These are phyloP conservation scores for Leucopsar rothschildi DNA, from an alignment of 2,113 vertebrate genomes.

Conservation along the genomic window DNA sequence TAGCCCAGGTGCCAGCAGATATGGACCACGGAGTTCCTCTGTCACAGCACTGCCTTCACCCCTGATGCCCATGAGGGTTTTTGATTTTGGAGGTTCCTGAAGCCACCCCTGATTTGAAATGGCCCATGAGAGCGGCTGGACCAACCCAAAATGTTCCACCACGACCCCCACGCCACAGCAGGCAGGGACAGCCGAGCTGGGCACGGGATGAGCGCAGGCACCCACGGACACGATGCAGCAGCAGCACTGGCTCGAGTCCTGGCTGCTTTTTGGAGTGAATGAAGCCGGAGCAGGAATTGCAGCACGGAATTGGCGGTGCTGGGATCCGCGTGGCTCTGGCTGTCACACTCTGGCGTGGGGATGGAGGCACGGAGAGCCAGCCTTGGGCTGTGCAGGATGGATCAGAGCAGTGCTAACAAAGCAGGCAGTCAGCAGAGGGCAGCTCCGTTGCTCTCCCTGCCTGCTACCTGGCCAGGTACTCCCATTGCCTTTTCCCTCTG, in stretches of 20 bases:
- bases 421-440: conserved; percentile 33
- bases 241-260: background rate
- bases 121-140: background rate
- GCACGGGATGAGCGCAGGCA: accelerated
- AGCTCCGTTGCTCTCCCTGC: background rate
- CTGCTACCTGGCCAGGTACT: conserved; percentile 8
- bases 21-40: accelerated
- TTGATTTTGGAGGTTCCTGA: background rate
- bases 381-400: background rate
- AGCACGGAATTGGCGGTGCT: accelerated
- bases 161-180: accelerated
- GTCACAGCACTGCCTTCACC: accelerated
- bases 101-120: accelerated
- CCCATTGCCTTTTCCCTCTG: background rate
- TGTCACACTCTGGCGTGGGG: background rate
- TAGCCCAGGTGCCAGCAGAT: background rate
- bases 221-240: background rate
- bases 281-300: background rate
- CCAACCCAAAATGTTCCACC: accelerated
- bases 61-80: accelerated
- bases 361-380: accelerated
- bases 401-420: background rate
- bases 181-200: background rate
- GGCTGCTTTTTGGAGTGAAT: background rate
- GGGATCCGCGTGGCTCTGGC: background rate